Conservation (phyloP, 2,797 vertebrate genomes). For the Botia kubotai region DNA sequence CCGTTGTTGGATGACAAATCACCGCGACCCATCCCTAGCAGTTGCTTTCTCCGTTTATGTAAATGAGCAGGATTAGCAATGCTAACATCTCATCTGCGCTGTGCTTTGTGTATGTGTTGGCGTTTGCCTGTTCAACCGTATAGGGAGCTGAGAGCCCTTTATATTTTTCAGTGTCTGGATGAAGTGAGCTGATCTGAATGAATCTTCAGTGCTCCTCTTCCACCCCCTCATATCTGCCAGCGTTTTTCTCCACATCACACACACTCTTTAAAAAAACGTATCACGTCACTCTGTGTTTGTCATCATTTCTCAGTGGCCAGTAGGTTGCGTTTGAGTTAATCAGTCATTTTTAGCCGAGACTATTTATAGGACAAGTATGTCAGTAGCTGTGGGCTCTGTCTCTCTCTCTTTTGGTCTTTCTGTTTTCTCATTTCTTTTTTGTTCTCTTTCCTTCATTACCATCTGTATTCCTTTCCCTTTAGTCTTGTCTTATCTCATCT, state of each 20-base stretch:
- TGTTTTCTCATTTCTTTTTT: neutral
- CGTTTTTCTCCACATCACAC: conserved; percentile 40
- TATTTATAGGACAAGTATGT: conserved; percentile 61
- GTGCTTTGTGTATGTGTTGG: conserved; percentile 12
- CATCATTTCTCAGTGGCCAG: conserved; percentile 48
- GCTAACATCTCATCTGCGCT: conserved; percentile 15
- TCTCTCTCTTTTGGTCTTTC: conserved; percentile 27
- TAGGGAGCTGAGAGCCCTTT: conserved; percentile 31
- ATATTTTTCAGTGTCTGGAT: conserved; percentile 41
- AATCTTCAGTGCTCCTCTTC: conserved; percentile 38
- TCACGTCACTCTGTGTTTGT: conserved; percentile 49
- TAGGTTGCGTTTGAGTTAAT: conserved; percentile 59
- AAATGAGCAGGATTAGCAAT: conserved; percentile 7
- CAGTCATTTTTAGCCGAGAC: conserved; percentile 60
- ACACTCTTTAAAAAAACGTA: conserved; percentile 35
- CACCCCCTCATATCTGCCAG: conserved; percentile 47
- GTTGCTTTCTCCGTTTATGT: neutral
- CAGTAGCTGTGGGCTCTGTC: conserved; percentile 60
- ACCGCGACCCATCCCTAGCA: neutral
- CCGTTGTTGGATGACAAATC: neutral
- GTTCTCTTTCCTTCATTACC: conserved; percentile 9
- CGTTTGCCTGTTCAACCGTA: conserved; percentile 7
- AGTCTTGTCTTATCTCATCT: conserved; percentile 19
- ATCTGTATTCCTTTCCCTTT: conserved; percentile 23
- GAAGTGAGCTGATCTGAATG: conserved; percentile 46